Base-by-base conservation (phyloP, 2,797 vertebrate genomes). In the Acrossocheilus wenchowensis region DNA sequence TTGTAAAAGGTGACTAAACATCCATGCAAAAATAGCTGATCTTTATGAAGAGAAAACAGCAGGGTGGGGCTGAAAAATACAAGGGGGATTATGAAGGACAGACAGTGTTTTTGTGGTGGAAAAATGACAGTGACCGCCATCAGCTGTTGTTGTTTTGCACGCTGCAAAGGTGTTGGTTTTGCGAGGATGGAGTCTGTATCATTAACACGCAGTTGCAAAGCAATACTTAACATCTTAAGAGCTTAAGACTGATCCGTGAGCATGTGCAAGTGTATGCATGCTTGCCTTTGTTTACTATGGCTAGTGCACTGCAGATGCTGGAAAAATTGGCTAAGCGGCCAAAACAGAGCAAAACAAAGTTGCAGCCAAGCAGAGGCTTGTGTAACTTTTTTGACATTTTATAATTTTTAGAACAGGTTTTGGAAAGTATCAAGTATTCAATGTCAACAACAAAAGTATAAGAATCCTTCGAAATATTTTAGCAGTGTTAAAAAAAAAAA, bases 121-220 rank as follows among this genome's bases (percentile, higher is more conserved):
- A 85, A 86, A 86, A 74, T 86, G 84, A 86, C 78, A 86, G 78
- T 86, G 84, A 81, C 78, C 78, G 7, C 78, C 75, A 41, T 85
- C 60, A 72, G 64, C 79, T 82, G 62, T 78, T 84, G 72, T 85
- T 88, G 87, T 88, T 86, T 88, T 88, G 87, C 79, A 52, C 5
- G 17, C 45, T 54, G 45, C 43, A 75, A 66, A 86, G 78, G 85
- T 86, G 85, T 81, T 86, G 52, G 78, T 86, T 81, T 64, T 48
- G 68, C 68, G 50, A 48, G 68, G 68, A 79, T 48, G 1, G 43
- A 86, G 85, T 81, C 57, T 50, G 57, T 86, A n/a, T 86, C 71
- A 86, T 86, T 81, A 86, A 52, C 45, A 52, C 17, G 15, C 23
- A 23, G 66, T 75, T 34, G 71, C 78, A 86, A 81, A 81, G 69